Evolutionary conservation across 2,888 invertebrate species (phyloP).

Genomic region (Conops quadrifasciatus): DNA sequence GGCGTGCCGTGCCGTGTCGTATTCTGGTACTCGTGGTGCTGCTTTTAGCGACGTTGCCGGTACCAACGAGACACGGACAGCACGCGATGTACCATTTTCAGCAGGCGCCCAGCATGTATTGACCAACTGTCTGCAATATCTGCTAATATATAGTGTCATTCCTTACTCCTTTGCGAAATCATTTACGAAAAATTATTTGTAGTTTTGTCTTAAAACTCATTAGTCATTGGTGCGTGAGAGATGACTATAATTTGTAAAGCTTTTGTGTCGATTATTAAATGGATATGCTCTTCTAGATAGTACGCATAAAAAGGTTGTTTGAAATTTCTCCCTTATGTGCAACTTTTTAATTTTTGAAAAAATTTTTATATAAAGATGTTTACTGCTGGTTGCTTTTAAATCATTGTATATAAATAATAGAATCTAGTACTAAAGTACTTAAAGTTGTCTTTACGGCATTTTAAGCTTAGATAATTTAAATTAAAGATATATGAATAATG

Average conservation of each 20-base stretch:
- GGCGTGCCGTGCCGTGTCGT: slow-evolving; percentile 26
- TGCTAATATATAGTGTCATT: neutral
- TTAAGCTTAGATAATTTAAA: too few relatives aligned
- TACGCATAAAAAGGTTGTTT: neutral
- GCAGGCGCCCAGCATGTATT: slow-evolving; percentile 37
- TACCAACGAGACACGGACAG: slow-evolving; percentile 44
- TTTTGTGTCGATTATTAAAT: too few relatives aligned
- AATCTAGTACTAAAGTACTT: too few relatives aligned
- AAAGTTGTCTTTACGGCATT: too few relatives aligned
- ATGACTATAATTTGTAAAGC: neutral
- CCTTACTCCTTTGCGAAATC: neutral
- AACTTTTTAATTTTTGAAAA: neutral
- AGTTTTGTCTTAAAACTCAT: too few relatives aligned
- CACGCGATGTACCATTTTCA: slow-evolving; percentile 44
- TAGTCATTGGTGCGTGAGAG: neutral
- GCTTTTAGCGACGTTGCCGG: slow-evolving; percentile 17
- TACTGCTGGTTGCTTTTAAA: too few relatives aligned
- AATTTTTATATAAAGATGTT: too few relatives aligned
- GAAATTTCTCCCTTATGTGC: neutral
- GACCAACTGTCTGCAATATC: slow-evolving; percentile 5
- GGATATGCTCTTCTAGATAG: too few relatives aligned
- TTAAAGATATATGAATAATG: too few relatives aligned
- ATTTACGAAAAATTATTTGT: neutral
- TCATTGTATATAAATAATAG: too few relatives aligned
- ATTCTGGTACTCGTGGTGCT: slow-evolving; percentile 15